Evolutionary conservation across 1,140 invertebrate species (phyloP).

Genomic region (Microplitis mediator): DNA sequence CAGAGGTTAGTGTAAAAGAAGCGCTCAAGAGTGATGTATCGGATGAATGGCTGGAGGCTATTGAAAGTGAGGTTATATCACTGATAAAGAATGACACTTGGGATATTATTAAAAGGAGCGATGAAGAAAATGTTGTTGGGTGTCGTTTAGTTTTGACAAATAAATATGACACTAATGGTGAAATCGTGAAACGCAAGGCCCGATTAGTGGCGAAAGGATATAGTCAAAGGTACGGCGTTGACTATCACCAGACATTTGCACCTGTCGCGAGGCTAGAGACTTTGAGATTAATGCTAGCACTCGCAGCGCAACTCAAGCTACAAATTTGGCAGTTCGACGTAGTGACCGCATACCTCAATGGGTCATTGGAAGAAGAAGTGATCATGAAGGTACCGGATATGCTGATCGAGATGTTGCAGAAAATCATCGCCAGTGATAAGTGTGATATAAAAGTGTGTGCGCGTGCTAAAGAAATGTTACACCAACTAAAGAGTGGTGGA

Average conservation of each 20-base stretch:
- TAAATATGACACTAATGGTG: background rate
- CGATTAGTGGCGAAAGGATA: conserved; percentile 22
- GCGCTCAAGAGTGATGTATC: conserved; percentile 17
- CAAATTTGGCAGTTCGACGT: conserved; percentile 41
- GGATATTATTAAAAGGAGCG: conserved; percentile 4
- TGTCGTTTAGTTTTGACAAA: conserved; percentile 6
- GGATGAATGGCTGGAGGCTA: conserved; percentile 25
- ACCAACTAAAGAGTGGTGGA: conserved; percentile 20
- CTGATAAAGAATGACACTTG: conserved; percentile 34
- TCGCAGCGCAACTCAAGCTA: conserved; percentile 32
- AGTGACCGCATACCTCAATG: conserved; percentile 50
- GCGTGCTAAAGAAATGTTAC: conserved; percentile 23
- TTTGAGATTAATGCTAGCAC: conserved; percentile 35
- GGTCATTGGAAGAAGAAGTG: conserved; percentile 43
- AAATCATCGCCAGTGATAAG: conserved; percentile 7
- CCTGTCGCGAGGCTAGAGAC: conserved; percentile 30
- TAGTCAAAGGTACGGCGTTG: conserved; percentile 37
- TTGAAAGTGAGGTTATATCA: conserved; percentile 22
- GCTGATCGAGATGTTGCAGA: conserved; percentile 14
- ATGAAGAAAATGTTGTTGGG: background rate
- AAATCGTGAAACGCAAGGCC: background rate
- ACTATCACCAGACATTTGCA: conserved; percentile 40
- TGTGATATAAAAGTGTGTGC: background rate
- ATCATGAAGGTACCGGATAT: conserved; percentile 31
- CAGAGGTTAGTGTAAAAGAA: conserved; percentile 23